Percentiles rank a stretch among this genome's conserved stretches.
These are phyloP conservation scores for Schizopygopsis pylzovi DNA, from an alignment of 2,797 vertebrate species.

Conservation along the genomic window DNA sequence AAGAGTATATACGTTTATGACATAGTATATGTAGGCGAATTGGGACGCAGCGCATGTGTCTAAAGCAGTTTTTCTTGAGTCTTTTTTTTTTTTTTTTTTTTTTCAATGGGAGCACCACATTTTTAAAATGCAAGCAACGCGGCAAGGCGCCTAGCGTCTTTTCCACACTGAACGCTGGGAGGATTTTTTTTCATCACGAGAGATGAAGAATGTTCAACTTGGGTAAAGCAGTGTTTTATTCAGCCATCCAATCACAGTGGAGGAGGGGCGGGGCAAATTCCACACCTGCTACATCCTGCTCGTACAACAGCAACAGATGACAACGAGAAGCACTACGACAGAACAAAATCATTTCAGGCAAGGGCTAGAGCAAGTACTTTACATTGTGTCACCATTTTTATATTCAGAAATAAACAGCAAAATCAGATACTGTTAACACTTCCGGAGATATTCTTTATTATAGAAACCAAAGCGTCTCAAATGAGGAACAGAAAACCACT, in stretches of 20 bases:
- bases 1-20: no score
- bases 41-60: no score
- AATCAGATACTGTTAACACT: neutral
- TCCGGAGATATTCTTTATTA: neutral
- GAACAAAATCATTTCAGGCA: neutral
- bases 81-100: neutral
- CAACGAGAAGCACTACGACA: no score
- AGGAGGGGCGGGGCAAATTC: neutral
- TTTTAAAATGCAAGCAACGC: neutral
- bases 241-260: neutral
- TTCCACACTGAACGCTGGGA: no score
- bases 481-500: no score
- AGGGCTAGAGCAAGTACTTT: neutral
- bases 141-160: no score
- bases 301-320: no score
- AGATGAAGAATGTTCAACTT: neutral
- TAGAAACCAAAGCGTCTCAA: neutral
- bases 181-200: no score
- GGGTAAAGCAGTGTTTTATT: neutral
- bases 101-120: neutral
- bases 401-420: neutral
- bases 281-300: neutral
- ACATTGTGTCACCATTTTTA: neutral
- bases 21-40: no score
- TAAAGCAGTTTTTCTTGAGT: neutral